These are phyloP conservation scores for Drosophila bipectinata DNA, from an alignment of 1,140 invertebrate species.

Conservation along the genomic window DNA sequence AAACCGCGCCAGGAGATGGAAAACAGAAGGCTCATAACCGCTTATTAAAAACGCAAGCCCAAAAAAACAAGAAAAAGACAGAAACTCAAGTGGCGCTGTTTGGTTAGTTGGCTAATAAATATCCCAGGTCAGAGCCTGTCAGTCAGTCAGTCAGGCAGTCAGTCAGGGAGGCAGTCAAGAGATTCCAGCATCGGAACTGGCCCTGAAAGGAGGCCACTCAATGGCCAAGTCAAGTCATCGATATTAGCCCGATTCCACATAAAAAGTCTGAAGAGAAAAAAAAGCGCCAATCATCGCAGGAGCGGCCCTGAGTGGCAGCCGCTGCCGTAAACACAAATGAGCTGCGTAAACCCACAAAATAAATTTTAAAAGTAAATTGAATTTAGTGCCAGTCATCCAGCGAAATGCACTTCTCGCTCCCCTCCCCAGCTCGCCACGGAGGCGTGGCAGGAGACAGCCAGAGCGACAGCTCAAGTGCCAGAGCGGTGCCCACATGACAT, in stretches of 20 bases:
- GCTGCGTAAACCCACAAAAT: constrained; percentile 44
- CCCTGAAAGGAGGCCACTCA: constrained; percentile 57
- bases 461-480: constrained; percentile 58
- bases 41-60: constrained; percentile 76
- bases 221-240: constrained; percentile 80
- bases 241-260: constrained; percentile 80
- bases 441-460: constrained; percentile 62
- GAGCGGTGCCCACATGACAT: constrained; percentile 71
- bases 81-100: constrained; percentile 67
- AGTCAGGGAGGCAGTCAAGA: constrained; percentile 7
- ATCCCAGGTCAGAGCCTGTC: constrained; percentile 46
- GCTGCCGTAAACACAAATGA: constrained; percentile 49
- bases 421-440: constrained; percentile 3
- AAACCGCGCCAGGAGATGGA: constrained; percentile 60
- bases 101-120: constrained; percentile 75
- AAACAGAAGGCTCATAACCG: constrained; percentile 62
- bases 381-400: constrained; percentile 76
- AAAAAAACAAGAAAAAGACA: constrained; percentile 33
- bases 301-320: constrained; percentile 76
- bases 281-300: constrained; percentile 77
- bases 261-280: constrained; percentile 42
- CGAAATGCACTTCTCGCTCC: constrained; percentile 72
- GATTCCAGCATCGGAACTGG: constrained; percentile 1
- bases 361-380: constrained; percentile 80
- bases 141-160: constrained; percentile 35